A percentile compares a stretch with the other conserved stretches of the same genome.
Evolutionary conservation across 2,888 invertebrate genomes (phyloP).

Genomic region (Panzeria rudis): DNA sequence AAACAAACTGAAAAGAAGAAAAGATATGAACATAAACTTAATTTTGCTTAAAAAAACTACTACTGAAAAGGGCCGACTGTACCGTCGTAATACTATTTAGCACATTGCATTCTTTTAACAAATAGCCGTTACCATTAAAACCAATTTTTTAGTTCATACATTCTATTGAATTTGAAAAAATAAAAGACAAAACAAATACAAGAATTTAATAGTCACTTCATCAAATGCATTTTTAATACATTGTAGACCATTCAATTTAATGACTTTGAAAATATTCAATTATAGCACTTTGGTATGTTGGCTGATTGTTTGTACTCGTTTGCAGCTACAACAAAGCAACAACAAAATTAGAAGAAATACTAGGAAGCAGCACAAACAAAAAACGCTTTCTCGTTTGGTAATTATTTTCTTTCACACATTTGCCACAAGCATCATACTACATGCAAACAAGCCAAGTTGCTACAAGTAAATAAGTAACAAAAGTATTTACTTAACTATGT

Average conservation of each 20-base stretch:
- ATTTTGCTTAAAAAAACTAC: neutral
- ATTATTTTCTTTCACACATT: slow-evolving; percentile 66
- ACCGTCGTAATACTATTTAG: slow-evolving; percentile 3
- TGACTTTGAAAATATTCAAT: slow-evolving; percentile 60
- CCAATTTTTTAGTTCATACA: slow-evolving; percentile 16
- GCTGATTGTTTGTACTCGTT: slow-evolving; percentile 32
- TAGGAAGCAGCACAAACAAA: slow-evolving; percentile 1
- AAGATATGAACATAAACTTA: slow-evolving; percentile 9
- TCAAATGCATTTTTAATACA: slow-evolving; percentile 57
- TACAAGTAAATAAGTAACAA: slow-evolving; percentile 29
- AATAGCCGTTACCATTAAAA: slow-evolving; percentile 18
- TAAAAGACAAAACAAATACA: neutral
- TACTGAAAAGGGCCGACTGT: slow-evolving; percentile 10
- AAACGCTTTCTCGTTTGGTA: slow-evolving; percentile 46
- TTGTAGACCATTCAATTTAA: slow-evolving; percentile 55
- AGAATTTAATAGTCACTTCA: slow-evolving; percentile 52
- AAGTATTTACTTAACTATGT: slow-evolving; percentile 46
- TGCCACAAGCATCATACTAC: slow-evolving; percentile 1
- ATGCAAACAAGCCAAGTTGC: slow-evolving; percentile 6
- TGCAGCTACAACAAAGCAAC: neutral
- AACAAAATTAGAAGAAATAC: slow-evolving; percentile 23
- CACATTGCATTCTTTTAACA: slow-evolving; percentile 7
- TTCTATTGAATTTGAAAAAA: neutral
- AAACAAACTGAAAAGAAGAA: slow-evolving; percentile 7
- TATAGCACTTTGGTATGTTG: slow-evolving; percentile 56